Evolutionary conservation across 2,113 vertebrate species (phyloP).

Genomic region (Callipepla squamata): DNA sequence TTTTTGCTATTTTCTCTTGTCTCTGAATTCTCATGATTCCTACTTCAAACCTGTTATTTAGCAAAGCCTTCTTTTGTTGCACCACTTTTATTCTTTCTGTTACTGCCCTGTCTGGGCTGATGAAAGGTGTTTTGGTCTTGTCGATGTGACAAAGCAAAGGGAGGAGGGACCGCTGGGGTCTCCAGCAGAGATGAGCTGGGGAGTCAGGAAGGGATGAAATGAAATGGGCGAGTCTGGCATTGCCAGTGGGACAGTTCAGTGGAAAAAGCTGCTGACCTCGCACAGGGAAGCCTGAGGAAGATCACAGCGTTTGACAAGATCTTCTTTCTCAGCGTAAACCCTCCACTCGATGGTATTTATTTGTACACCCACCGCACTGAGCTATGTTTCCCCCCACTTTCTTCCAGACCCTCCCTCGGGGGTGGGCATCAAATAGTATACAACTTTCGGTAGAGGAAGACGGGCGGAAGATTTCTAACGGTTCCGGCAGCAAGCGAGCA

Average conservation of each 20-base stretch:
- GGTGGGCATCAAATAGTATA: neutral
- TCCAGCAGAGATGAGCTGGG: neutral
- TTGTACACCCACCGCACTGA: neutral
- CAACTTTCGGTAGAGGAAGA: slow-evolving; percentile 7
- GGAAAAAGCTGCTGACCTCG: neutral
- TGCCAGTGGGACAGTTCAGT: neutral
- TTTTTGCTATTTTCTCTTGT: neutral
- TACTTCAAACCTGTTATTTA: neutral
- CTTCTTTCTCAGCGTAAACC: neutral
- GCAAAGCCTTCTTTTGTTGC: neutral
- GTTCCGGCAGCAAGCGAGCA: neutral
- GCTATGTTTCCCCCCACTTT: neutral
- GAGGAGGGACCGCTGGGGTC: neutral
- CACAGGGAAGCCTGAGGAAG: neutral
- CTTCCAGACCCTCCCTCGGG: neutral
- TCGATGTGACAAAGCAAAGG: neutral
- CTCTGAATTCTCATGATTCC: neutral
- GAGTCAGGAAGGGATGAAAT: neutral
- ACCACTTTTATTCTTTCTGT: neutral
- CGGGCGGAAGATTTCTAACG: neutral
- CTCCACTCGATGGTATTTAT: neutral
- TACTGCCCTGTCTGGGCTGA: neutral
- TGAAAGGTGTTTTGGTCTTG: neutral
- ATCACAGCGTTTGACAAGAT: neutral
- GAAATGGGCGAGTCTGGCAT: neutral